Conservation (phyloP, 1,140 invertebrate species). For the Phocides pigmalion region DNA sequence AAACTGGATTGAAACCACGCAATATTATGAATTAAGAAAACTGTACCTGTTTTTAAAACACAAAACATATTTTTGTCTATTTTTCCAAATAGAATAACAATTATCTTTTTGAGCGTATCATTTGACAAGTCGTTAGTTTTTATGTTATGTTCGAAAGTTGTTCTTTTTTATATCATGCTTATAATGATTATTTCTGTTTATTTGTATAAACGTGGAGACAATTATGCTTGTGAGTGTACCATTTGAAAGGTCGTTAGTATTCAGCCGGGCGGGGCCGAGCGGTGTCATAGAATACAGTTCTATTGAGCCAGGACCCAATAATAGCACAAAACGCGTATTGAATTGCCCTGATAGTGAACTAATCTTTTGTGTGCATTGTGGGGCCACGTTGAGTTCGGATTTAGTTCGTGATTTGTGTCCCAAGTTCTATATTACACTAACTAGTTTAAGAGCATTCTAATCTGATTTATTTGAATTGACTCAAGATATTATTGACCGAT, state of each 20-base stretch:
- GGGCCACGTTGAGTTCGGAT: slow-evolving; percentile 15
- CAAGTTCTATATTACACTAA: slow-evolving; percentile 8
- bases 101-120: too few species aligned
- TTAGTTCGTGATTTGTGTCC: slow-evolving; percentile 28
- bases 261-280: slow-evolving; percentile 41
- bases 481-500: too few species aligned
- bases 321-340: slow-evolving; percentile 31
- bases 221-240: slow-evolving; percentile 10
- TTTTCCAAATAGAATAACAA: too few species aligned
- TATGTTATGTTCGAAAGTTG: too few species aligned
- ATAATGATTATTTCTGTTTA: too few species aligned
- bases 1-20: too few species aligned
- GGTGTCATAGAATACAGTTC: slow-evolving; percentile 42
- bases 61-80: too few species aligned
- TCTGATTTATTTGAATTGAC: slow-evolving; percentile 12
- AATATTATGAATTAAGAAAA: too few species aligned
- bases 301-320: slow-evolving; percentile 28
- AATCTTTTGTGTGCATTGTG: slow-evolving; percentile 34
- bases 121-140: too few species aligned
- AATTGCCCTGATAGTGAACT: slow-evolving; percentile 30
- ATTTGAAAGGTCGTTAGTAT: slow-evolving; percentile 54
- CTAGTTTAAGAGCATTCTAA: slow-evolving; percentile 12
- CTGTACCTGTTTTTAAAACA: too few species aligned
- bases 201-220: background rate
- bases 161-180: too few species aligned